Conservation (phyloP, 1,140 invertebrate species). For the Eupristina koningsbergeri region DNA sequence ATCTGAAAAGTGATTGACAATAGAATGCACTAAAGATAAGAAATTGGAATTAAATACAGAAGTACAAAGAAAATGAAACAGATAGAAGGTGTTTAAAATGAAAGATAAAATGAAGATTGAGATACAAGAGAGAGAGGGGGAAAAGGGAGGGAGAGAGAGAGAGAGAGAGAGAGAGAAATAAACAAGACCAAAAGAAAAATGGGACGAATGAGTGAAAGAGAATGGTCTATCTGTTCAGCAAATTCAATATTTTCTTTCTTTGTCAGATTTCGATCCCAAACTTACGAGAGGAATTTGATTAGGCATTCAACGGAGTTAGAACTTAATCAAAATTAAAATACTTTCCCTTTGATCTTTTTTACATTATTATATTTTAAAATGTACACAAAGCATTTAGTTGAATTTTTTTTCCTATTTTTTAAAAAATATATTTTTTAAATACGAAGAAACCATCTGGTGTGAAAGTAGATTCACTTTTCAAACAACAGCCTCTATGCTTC, state of each 20-base stretch:
- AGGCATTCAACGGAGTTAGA: constrained; percentile 58
- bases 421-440: constrained; percentile 6
- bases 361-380: background rate
- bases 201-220: background rate
- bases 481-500: no score
- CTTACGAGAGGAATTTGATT: constrained; percentile 56
- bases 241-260: background rate
- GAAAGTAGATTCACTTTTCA: constrained; percentile 53
- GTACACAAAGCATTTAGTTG: background rate
- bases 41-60: background rate
- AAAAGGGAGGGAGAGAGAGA: background rate
- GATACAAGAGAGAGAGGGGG: background rate
- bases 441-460: constrained; percentile 56
- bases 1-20: constrained; percentile 31
- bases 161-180: background rate
- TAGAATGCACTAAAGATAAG: constrained; percentile 28
- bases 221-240: background rate
- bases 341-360: constrained; percentile 23
- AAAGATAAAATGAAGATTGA: background rate
- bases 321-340: constrained; percentile 68
- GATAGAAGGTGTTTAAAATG: constrained; percentile 11
- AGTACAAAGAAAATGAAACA: background rate
- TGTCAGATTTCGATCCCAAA: constrained; percentile 27
- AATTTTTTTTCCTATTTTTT: constrained; percentile 52
- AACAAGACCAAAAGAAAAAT: no score